Evolutionary conservation across 2,113 vertebrate species (phyloP).

Genomic region (Fregetta grallaria): DNA sequence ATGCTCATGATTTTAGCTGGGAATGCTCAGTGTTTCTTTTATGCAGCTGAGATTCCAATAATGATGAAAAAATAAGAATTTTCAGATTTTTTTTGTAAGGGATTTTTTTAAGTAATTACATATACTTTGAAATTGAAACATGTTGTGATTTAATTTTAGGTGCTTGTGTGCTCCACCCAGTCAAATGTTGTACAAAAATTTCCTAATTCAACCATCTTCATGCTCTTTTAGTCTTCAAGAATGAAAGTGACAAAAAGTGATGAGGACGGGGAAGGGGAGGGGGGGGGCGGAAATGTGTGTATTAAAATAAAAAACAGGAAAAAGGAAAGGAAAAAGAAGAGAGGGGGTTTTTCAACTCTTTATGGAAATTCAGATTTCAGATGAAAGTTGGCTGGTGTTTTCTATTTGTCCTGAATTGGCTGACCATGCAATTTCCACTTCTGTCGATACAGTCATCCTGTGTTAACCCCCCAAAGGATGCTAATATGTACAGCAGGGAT

Average conservation of each 20-base stretch:
- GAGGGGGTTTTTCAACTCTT: neutral
- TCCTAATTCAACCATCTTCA: neutral
- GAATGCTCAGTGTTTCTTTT: neutral
- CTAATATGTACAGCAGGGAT: neutral
- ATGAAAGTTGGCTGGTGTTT: neutral
- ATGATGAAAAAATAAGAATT: neutral
- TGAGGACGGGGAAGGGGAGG: neutral
- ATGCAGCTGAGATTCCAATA: neutral
- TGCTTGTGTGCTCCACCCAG: neutral
- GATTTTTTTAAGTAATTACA: neutral
- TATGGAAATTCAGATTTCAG: neutral
- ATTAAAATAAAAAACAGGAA: neutral
- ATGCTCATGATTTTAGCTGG: neutral
- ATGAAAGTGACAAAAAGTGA: neutral
- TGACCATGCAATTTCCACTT: neutral
- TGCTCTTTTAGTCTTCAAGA: neutral
- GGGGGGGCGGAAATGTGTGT: fast-evolving
- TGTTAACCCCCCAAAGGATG: neutral
- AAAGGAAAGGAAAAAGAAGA: neutral
- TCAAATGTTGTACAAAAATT: neutral
- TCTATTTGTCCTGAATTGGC: neutral
- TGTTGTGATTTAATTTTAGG: neutral
- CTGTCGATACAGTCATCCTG: neutral
- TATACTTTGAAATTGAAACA: neutral
- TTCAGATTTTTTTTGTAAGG: neutral